phyloP scores from a whole-genome alignment of 2,888 invertebrate genomes.

The Lasiommata megera region DNA sequence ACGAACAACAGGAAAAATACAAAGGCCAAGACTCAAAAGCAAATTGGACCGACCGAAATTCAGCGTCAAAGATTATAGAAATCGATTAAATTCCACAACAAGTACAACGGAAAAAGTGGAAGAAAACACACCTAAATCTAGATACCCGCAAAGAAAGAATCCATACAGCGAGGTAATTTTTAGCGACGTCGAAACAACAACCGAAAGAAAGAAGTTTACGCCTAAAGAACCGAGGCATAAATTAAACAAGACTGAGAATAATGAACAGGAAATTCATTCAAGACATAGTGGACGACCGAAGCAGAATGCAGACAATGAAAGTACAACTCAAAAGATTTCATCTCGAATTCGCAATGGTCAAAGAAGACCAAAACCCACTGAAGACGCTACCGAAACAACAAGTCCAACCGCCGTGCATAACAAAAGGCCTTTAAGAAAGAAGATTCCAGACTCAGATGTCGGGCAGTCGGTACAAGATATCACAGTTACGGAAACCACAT shows the following conservation, averaged over 20 bases:
- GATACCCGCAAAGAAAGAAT: constrained; percentile 75
- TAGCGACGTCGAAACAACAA: constrained; percentile 61
- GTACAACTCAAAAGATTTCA: constrained; percentile 66
- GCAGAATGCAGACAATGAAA: constrained; percentile 59
- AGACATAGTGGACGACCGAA: constrained; percentile 57
- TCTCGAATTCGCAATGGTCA: constrained; percentile 65
- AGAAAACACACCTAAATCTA: constrained; percentile 59
- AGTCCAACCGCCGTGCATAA: constrained; percentile 51
- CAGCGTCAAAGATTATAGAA: constrained; percentile 89
- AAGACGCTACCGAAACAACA: constrained; percentile 57
- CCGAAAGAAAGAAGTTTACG: constrained; percentile 76
- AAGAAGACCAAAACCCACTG: constrained; percentile 62
- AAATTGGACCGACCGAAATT: constrained; percentile 86
- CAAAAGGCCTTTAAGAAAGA: constrained; percentile 62
- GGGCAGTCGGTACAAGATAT: constrained; percentile 69
- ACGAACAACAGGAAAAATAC: constrained; percentile 48
- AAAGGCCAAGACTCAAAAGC: constrained; percentile 65
- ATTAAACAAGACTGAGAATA: constrained; percentile 51
- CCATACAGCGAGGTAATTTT: constrained; percentile 60
- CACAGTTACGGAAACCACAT: constrained; percentile 58
- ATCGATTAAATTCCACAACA: constrained; percentile 81
- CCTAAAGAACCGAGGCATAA: constrained; percentile 75
- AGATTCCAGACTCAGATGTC: constrained; percentile 62
- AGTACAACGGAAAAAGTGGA: constrained; percentile 63
- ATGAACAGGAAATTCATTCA: constrained; percentile 61